Evolutionary conservation across 2,113 vertebrate genomes (phyloP), one percentile per base, ranked within the genome.

Genomic region (Orthochromis malagaraziensis): DNA sequence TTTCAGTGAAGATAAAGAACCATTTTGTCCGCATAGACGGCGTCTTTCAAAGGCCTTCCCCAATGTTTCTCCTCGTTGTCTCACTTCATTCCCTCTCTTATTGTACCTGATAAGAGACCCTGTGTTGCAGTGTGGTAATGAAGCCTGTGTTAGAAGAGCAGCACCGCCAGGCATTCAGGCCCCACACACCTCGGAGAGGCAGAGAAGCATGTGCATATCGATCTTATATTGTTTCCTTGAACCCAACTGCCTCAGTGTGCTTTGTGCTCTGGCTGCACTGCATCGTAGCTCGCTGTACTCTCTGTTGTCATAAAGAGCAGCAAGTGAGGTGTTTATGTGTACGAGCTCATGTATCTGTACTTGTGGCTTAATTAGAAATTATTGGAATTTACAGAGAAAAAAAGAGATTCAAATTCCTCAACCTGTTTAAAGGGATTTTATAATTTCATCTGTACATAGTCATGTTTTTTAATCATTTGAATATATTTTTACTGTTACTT

Each of bases 201-300:
- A 89, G 83, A 91, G 70, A 80, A 90, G 87, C 81, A 90, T 88
- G 42, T 92, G 87, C 92, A 83, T 95, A 95, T 96, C 89, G 90
- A 94, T 96, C 95, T 91, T 8, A 83, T 92, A 94, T 93, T 90
- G 91, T 94, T 95, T 91, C 85, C 91, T 93, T 95, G 89, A 95
- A 92, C 91, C 88, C 79, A 29, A 45, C 91, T 68, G 94, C 92
- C 86, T 94, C 42, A 13, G 51, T 33, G 47, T 79, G 75, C 91
- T 83, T 82, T 87, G 90, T 87, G 82, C 68, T 87, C 57, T 79
- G 45, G 11, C 87, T 88, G 87, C 90, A 84, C 83, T 84, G 90
- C 79, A 82, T n/a, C 84, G 82, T 51, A 63, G 65, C 79, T 82
- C 4, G 4, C 91, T 88, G 88, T 79, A 35, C 83, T 84, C 65